Base-by-base conservation (phyloP, 1,140 invertebrate genomes). In the Sycophila sp. region DNA sequence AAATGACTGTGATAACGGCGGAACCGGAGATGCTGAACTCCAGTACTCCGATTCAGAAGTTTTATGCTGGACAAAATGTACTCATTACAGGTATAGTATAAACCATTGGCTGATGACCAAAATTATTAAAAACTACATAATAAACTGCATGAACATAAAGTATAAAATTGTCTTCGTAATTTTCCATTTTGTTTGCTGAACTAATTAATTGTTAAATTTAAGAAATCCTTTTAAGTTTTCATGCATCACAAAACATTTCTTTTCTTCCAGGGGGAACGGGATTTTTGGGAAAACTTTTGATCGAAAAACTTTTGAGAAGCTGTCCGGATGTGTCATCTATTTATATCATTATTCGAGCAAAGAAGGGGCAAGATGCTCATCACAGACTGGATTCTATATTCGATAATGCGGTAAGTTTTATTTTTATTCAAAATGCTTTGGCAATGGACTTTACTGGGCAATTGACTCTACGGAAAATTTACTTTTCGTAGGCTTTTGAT, bases 281-380 rank as follows among this genome's bases (percentile, higher is more conserved):
- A 64, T 93, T 93, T 81, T 85, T 91, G 67, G 92, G 92, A 13
- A 92, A 92, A 83, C 87, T 92, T 22, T 85, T 96, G 28, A 91
- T 96, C 36, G 94, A 96, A 85, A 96, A 96, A 83, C 80, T 96
- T 49, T 83, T 96, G 24, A 87, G 94, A 63, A 91, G 90, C 26
- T 96, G 94, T 82, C 88, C 89, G 13, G 90, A 92, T 68, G 75
- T 96, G 32, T 89, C 89, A 40, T 90, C 87, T 30, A 89, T 96
- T 72, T 96, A 93, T 80, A 84, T 96, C 26, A 84, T 96, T 34
- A 88, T 96, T 49, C 85, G 95, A 74, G 87, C 88, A 19, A 96
- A 96, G 84, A 93, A 92, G 77, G 92, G 91, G n/a, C 91, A 92
- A 80, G 88, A 90, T 76, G 86, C 91, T 6, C 78, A 85, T 19